A percentile compares a stretch with the other conserved stretches of the same genome.
These are phyloP conservation scores for Resseliella maxima DNA, from an alignment of 2,888 invertebrate genomes.

Conservation along the genomic window DNA sequence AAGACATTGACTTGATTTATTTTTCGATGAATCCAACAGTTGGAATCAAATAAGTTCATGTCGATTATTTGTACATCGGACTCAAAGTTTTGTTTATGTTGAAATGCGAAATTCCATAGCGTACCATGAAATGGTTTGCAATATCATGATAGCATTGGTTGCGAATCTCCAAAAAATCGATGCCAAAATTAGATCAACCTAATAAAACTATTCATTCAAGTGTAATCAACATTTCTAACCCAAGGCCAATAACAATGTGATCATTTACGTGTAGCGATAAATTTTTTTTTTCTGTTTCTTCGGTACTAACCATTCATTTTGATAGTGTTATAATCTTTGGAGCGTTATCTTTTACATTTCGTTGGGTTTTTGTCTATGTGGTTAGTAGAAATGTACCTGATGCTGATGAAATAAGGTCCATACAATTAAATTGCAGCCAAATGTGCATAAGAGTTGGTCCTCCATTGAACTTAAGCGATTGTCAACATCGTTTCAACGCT, in stretches of 20 bases:
- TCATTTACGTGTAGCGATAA: conserved; percentile 44
- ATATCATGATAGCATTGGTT: conserved; percentile 11
- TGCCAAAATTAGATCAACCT: conserved; percentile 30
- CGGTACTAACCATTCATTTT: neutral
- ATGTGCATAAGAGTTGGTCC: neutral
- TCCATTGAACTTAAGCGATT: conserved; percentile 26
- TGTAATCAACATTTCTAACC: conserved; percentile 16
- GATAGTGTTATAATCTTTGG: conserved; percentile 48
- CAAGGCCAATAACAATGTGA: neutral
- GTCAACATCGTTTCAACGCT: conserved; percentile 31
- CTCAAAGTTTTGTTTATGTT: no score
- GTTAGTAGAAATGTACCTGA: neutral
- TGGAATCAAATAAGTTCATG: neutral
- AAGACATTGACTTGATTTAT: neutral
- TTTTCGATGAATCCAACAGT: neutral
- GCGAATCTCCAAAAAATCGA: neutral
- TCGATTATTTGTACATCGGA: no score
- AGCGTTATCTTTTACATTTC: conserved; percentile 46
- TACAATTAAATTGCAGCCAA: conserved; percentile 1
- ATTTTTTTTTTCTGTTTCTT: no score
- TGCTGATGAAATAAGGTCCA: neutral
- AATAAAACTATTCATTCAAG: conserved; percentile 51
- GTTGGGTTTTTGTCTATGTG: neutral
- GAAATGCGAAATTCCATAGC: neutral
- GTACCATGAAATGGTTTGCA: neutral